Percentiles rank a stretch among this genome's conserved stretches.
phyloP scores from a whole-genome alignment of 2,888 invertebrate species.

The Argynnis bischoffii region DNA sequence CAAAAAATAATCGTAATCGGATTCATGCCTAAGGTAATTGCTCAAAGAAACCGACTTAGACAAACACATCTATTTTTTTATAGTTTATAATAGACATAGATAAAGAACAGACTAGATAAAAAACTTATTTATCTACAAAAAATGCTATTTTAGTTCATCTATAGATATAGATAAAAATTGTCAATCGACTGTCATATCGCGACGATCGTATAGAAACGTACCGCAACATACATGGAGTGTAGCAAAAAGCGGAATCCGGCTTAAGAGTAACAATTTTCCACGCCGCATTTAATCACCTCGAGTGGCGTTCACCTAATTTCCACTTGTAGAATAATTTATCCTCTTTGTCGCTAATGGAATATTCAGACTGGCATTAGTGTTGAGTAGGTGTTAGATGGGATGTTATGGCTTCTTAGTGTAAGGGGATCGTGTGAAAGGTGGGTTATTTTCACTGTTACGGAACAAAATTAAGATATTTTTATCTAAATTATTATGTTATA shows the following conservation, averaged over 20 bases:
- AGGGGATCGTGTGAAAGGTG: slow-evolving; percentile 15
- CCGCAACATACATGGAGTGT: not conserved
- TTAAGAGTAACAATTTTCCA: slow-evolving; percentile 48
- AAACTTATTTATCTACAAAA: too few species aligned
- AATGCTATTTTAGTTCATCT: too few species aligned
- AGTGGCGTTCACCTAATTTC: slow-evolving; percentile 52
- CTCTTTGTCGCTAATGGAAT: slow-evolving; percentile 53
- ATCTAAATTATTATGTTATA: too few species aligned
- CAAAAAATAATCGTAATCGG: too few species aligned
- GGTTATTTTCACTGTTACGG: not conserved
- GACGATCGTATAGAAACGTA: slow-evolving; percentile 28
- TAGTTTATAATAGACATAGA: too few species aligned
- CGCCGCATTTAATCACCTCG: slow-evolving; percentile 50
- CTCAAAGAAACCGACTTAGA: too few species aligned
- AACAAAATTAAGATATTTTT: too few species aligned
- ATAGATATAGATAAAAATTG: not conserved
- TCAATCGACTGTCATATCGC: slow-evolving; percentile 15
- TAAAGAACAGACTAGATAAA: too few species aligned
- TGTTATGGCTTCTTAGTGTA: slow-evolving; percentile 27
- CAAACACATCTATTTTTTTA: too few species aligned
- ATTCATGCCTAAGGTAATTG: too few species aligned
- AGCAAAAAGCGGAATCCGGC: slow-evolving; percentile 41
- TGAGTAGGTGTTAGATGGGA: slow-evolving; percentile 38
- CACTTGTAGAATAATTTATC: slow-evolving; percentile 47
- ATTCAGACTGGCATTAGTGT: slow-evolving; percentile 44